Conservation (phyloP, 2,888 invertebrate genomes). For the Parnassius apollo region DNA sequence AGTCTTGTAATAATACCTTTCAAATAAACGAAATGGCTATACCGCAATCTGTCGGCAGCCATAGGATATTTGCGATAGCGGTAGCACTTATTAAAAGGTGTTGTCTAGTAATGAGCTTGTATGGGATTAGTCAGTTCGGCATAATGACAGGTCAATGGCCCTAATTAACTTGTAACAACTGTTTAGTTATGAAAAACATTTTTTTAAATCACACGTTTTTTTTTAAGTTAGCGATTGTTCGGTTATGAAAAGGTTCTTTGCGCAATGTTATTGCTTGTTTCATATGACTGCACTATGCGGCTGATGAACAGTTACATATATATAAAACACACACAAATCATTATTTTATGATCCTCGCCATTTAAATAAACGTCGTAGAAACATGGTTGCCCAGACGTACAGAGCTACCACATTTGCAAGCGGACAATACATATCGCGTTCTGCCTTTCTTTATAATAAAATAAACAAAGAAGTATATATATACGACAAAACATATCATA, state of each 20-base stretch:
- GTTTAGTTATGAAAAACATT: background rate
- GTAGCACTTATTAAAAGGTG: conserved; percentile 10
- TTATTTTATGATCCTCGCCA: no score
- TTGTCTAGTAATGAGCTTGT: conserved; percentile 4
- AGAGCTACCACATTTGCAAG: no score
- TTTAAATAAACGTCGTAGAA: no score
- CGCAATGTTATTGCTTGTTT: conserved; percentile 11
- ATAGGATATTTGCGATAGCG: background rate
- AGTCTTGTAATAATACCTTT: no score
- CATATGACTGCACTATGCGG: conserved; percentile 12
- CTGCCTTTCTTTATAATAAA: no score
- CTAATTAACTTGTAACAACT: conserved; percentile 11
- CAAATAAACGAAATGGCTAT: no score
- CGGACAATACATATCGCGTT: no score
- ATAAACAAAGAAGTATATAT: no score
- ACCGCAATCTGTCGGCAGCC: no score
- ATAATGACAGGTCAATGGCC: conserved; percentile 20
- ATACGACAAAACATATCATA: no score
- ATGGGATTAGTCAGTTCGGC: conserved; percentile 16
- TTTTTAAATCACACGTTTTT: conserved; percentile 20
- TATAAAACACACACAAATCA: background rate
- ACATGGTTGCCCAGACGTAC: no score
- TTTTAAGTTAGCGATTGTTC: conserved; percentile 13
- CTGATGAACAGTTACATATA: conserved; percentile 2
- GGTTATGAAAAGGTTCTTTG: conserved; percentile 21